Base-by-base conservation (phyloP, 2,888 invertebrate species). In the Drosophila kuntzei region DNA sequence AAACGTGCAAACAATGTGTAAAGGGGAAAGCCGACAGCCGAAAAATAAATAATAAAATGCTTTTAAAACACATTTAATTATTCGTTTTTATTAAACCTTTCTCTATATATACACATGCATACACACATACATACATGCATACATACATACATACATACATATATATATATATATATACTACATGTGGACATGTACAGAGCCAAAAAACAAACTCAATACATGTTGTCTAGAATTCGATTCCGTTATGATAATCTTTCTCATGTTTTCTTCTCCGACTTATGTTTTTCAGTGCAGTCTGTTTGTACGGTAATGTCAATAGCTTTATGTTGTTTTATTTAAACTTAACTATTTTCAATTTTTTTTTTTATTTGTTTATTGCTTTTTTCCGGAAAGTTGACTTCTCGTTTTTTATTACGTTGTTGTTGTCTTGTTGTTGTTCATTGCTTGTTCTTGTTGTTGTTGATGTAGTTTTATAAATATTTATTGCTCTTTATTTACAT, bases 1-100 rank as follows among this genome's bases (percentile, higher is more conserved):
- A 91, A 91, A 92, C 92, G 92, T 92, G 92, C 92, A 92, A 92
- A 92, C 92, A 92, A 92, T 94, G 92, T 93, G 93, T 93, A 92
- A 93, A 92, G 92, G 92, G 92, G 92, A 92, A 92, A 92, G 92
- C 92, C 91, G 92, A 92, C 92, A 92, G 92, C 92, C 91, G 92
- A 91, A 90, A 90, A 85, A 80, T 80, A 85, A 85, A 85, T 81
- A 82, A 87, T 75, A 81, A 81, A 83, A 85, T 81, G 79, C 75
- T 78, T 75, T 78, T 34, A 71, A 70, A 85, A 78, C 76, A 83
- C 85, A 82, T 87, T 85, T 67, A 70, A 79, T 79, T 70, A 77
- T 78, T 80, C 58, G 57, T 71, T 81, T 79, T 76, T 66, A 69
- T 50, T 60, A 71, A 71, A 73, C 63, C 65, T 65, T 36, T 39